A percentile compares a stretch with the other conserved stretches of the same genome.
These are phyloP conservation scores for Tachina lurida DNA, from an alignment of 2,888 invertebrate genomes.

Conservation along the genomic window DNA sequence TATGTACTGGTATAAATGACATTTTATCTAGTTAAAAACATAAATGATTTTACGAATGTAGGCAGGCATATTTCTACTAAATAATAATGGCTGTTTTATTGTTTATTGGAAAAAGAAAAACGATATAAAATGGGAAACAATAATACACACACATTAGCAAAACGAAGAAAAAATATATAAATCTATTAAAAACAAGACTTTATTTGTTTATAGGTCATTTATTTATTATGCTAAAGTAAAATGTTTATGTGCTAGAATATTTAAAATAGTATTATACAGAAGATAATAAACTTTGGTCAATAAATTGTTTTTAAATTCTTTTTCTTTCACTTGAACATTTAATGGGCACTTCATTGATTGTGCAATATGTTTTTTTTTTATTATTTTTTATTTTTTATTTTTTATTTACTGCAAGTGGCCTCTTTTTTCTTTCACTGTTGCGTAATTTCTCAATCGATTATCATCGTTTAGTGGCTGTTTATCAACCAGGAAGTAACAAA, in stretches of 20 bases:
- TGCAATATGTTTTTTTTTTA: constrained; percentile 12
- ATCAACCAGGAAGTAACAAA: constrained; percentile 63
- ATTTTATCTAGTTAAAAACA: constrained; percentile 11
- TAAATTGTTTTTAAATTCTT: constrained; percentile 18
- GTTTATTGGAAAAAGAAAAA: constrained; percentile 29
- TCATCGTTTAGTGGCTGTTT: constrained; percentile 64
- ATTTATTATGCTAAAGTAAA: constrained; percentile 33
- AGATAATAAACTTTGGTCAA: constrained; percentile 26
- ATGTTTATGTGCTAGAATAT: constrained; percentile 4
- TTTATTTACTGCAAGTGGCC: constrained; percentile 33
- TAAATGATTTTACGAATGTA: background rate
- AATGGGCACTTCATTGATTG: constrained; percentile 14
- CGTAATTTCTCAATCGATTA: constrained; percentile 70
- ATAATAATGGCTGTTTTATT: constrained; percentile 41
- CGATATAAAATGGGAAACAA: background rate
- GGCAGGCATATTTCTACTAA: constrained; percentile 10
- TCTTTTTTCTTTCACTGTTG: constrained; percentile 62
- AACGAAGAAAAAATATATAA: background rate
- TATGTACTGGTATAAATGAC: background rate
- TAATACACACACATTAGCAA: constrained; percentile 2
- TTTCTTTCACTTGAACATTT: constrained; percentile 21
- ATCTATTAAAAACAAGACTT: background rate
- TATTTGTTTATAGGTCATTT: constrained; percentile 51
- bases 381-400: background rate
- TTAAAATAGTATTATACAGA: constrained; percentile 27